Percentiles rank a stretch among this genome's conserved stretches.
These are phyloP conservation scores for Butastur rufipennis DNA, from an alignment of 2,113 vertebrate genomes.

Conservation along the genomic window DNA sequence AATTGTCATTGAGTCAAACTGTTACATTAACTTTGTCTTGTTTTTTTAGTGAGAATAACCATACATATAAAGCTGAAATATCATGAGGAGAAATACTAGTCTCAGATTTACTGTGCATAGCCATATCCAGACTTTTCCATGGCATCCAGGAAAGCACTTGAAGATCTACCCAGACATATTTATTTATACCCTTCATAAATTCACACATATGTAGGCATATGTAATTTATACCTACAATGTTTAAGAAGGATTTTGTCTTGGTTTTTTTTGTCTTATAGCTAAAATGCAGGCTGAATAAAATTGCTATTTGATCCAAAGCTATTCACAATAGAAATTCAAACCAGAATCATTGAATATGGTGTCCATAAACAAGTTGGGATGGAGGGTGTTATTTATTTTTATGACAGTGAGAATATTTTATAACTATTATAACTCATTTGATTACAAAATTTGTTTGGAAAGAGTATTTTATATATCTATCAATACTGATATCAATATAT, in stretches of 20 bases:
- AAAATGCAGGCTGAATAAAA: neutral
- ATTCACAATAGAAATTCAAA: neutral
- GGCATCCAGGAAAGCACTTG: neutral
- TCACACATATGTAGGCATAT: neutral
- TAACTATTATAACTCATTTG: neutral
- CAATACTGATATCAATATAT: neutral
- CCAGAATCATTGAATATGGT: neutral
- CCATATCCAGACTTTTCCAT: neutral
- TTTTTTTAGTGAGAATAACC: neutral
- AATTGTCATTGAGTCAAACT: neutral
- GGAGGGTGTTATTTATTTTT: neutral
- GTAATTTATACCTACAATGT: neutral
- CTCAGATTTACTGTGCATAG: neutral
- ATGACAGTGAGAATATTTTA: neutral
- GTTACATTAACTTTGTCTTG: neutral
- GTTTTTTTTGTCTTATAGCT: neutral
- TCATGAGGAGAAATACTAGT: neutral
- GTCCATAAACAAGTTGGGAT: neutral
- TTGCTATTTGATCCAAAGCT: neutral
- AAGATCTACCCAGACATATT: neutral
- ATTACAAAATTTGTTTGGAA: neutral
- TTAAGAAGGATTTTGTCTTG: neutral
- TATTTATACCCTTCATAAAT: neutral
- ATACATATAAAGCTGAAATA: neutral
- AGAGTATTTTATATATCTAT: neutral